Base-by-base conservation (phyloP, 2,888 invertebrate species). In the Xanthostigma xanthostigma region DNA sequence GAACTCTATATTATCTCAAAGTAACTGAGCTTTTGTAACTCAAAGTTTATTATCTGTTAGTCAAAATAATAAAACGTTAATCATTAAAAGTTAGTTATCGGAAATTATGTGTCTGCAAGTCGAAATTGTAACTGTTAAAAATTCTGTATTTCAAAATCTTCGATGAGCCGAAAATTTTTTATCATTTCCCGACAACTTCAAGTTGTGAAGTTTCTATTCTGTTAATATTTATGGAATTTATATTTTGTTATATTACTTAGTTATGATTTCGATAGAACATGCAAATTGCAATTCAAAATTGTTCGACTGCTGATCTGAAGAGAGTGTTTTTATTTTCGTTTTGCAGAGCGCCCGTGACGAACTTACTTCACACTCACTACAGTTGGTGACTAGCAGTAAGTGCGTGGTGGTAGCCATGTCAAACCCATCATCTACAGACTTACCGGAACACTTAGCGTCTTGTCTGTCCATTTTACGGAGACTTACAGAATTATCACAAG, bases 381-480 rank as follows among this genome's bases (percentile, higher is more conserved):
- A 84, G 39, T 74, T 91, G 59, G 90, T 90, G 47, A 85, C 86
- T 0, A 82, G 88, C 10, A 88, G 87, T 11, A 85, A 91, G 53
- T 71, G 84, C 51, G 71, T 91, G 47, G 90, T 91, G 44, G 84
- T 87, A 42, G 83, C 87, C 46, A 80, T 88, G 65, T 87, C 86
- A 1, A 79, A 81, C 55, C 73, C 78, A 46, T 71, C 73, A 14
- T 62, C 74, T 44, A 69, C 76, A 2, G 76, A 76, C 55, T 65
- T 84, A 49, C 76, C 81, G 0, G 74, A 78, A 50, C 83, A 85
- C 54, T 70, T 90, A 37, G 80, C 84, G 2, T 79, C 79, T 57
- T 89, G 89, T 62, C 73, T 89, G 54, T 78, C 83, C 12, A 82
- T 87, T 42, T 70, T 90, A 45, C 73, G 86, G 6, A 71, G 81